Evolutionary conservation across 2,888 invertebrate species (phyloP), one percentile per base, ranked within the genome.

Genomic region (Morpho deidamia): DNA sequence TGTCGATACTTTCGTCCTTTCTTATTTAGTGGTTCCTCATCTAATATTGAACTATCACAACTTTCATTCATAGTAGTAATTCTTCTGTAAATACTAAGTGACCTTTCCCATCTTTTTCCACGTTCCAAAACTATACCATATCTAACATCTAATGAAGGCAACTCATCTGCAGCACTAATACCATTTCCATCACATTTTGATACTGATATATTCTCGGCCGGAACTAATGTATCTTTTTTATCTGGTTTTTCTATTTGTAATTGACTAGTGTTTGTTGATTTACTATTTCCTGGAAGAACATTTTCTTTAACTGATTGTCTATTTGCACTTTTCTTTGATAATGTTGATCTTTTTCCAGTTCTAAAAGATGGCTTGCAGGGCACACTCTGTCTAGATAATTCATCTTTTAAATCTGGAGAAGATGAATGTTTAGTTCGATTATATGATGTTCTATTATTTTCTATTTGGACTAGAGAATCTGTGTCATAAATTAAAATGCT

Each of bases 71-170:
- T 85, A 68, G 74, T 81, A 52, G 83, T 90, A 71, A 90, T 82
- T 67, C 88, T 85, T 61, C 84, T 91, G 66, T 92, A 91, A 57
- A 91, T 90, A 58, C 91, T 91, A 7, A 94, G 69, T 0, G 94
- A 93, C 67, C 93, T 90, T 46, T 92, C 91, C 93, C 94, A 94
- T 69, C 91, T 88, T 70, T 93, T 94, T 0, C 94, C 94, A 9
- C 94, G 92, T 62, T 91, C 91, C 2, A 94, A 72, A 9, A 90
- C 78, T 61, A 92, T 81, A 2, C 63, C 68, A 45, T 72, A 73
- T 64, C 78, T 82, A 14, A 55, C n/a, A 32, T 76, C 75, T 48
- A 59, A 60, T 35, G 55, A 61, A 35, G 54, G 59, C 7, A 34
- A 39, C 37, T 60, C 61, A 51, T 58, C 61, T 44, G 54, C 62